Evolutionary conservation across 2,797 vertebrate genomes (phyloP).

Genomic region (Mus spretus): DNA sequence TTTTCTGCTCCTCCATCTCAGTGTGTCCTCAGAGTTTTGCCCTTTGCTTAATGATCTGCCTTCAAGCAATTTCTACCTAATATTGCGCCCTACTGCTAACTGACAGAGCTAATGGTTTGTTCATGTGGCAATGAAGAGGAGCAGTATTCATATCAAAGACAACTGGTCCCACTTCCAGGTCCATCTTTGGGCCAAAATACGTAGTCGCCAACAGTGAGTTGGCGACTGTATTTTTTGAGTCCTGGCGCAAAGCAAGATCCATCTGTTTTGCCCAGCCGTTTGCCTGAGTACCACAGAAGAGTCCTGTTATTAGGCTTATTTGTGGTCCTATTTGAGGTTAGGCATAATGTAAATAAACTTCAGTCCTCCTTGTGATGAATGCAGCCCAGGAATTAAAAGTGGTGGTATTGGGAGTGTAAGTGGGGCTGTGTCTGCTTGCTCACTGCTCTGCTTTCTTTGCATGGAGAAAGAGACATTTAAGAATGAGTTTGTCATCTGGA

Average conservation of each 20-base stretch:
- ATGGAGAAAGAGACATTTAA: conserved; percentile 82
- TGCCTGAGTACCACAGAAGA: conserved; percentile 83
- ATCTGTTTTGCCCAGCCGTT: conserved; percentile 86
- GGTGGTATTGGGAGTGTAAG: conserved; percentile 70
- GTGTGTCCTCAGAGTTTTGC: conserved; percentile 54
- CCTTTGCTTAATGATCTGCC: conserved; percentile 50
- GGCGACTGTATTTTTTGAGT: conserved; percentile 84
- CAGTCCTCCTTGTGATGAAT: conserved; percentile 69
- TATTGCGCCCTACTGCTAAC: conserved; percentile 3
- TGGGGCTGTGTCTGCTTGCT: conserved; percentile 77
- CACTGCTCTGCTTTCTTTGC: conserved; percentile 76
- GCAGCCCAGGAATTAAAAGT: conserved; percentile 73
- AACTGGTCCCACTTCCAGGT: conserved; percentile 84
- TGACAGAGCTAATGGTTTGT: conserved; percentile 80
- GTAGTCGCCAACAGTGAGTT: conserved; percentile 85
- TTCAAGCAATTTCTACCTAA: conserved; percentile 51
- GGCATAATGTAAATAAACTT: conserved; percentile 79
- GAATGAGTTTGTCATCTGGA: conserved; percentile 85
- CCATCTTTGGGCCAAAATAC: conserved; percentile 84
- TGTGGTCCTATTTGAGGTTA: conserved; percentile 81
- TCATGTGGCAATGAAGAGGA: conserved; percentile 78
- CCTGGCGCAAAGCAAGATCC: conserved; percentile 85
- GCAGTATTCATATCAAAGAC: conserved; percentile 82
- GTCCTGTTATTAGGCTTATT: conserved; percentile 84
- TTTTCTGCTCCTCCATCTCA: conserved; percentile 49